Base-by-base conservation (phyloP, 2,888 invertebrate species). In the Melieria picta region DNA sequence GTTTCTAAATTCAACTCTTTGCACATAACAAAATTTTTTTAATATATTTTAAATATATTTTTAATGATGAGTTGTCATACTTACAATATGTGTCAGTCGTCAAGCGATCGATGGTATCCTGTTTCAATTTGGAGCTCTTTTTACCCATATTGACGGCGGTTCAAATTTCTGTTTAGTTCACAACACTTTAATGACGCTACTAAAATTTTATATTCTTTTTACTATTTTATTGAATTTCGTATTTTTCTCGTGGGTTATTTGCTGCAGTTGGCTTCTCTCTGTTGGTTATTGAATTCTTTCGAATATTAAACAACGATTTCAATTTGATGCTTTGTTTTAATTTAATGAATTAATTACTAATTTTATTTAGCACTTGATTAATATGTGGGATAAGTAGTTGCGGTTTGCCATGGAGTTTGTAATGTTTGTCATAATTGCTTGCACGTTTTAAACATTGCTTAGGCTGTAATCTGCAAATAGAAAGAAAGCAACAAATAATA, bases 51-150 rank as follows among this genome's bases (percentile, higher is more conserved):
- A 30, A 30, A 30, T 30, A 30, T 30, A 30, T 30, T 30, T 30
- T 30, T 3, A 30, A 30, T 30, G 30, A 30, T 30, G 3, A 30
- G 30, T 30, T 2, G 30, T 1, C 30, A 55, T 67, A 84, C 96
- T 95, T 88, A 97, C 97, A 97, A 89, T 97, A 97, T 78, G 97
- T 97, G 82, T 94, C 95, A 79, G 92, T 94, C 80, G 95, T 96
- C 80, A 97, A 91, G 81, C 94, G 91, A 88, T 96, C 95, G 87
- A 97, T 95, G 82, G 96, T 96, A 87, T 97, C 97, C 88, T 95
- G 94, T 91, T 96, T 97, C 88, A 97, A 92, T 90, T 97, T 97
- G 74, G 96, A 97, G 87, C 96, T 96, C 89, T 95, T 95, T 91
- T 97, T 97, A 84, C 97, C 97, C 97, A 97, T 97, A 82, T 89